phyloP scores from a whole-genome alignment of 2,113 vertebrate genomes.

The Telmatochromis brachygnathus region DNA sequence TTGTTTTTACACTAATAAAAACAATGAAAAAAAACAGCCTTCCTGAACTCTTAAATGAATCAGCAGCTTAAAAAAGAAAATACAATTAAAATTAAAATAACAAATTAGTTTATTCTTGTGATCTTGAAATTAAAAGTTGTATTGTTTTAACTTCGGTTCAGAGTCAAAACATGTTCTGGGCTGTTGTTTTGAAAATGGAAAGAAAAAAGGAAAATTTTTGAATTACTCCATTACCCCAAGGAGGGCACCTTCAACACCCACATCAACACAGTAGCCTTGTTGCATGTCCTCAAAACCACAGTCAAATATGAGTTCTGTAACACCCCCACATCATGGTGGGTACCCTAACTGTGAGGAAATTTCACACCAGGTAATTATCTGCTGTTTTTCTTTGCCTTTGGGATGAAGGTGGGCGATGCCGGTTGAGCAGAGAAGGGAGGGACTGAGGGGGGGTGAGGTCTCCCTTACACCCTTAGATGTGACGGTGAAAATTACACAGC shows the following conservation, averaged over 20 bases:
- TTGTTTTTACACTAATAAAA: not conserved
- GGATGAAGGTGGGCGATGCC: slow-evolving; percentile 11
- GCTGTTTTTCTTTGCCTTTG: slow-evolving; percentile 42
- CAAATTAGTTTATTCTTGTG: not conserved
- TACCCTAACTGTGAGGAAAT: slow-evolving; percentile 31
- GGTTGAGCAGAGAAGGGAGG: not conserved
- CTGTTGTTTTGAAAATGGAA: not conserved
- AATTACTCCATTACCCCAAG: not conserved
- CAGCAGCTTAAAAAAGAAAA: not conserved
- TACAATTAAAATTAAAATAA: not conserved
- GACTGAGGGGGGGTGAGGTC: not conserved
- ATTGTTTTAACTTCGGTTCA: not conserved
- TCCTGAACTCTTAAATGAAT: not conserved
- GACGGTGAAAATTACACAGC: slow-evolving; percentile 61
- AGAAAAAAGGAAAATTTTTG: slow-evolving; percentile 22
- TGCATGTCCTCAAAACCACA: slow-evolving; percentile 38
- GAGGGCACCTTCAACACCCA: slow-evolving; percentile 21
- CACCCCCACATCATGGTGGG: slow-evolving; percentile 18
- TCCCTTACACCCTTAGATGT: slow-evolving; percentile 41
- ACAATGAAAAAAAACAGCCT: not conserved
- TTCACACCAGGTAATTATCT: slow-evolving; percentile 68
- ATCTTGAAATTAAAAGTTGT: not conserved
- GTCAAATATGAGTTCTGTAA: slow-evolving; percentile 43
- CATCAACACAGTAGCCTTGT: slow-evolving; percentile 4
- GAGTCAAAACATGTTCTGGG: not conserved